Base-by-base conservation (phyloP, 2,888 invertebrate species). In the Polymixis flavicincta region DNA sequence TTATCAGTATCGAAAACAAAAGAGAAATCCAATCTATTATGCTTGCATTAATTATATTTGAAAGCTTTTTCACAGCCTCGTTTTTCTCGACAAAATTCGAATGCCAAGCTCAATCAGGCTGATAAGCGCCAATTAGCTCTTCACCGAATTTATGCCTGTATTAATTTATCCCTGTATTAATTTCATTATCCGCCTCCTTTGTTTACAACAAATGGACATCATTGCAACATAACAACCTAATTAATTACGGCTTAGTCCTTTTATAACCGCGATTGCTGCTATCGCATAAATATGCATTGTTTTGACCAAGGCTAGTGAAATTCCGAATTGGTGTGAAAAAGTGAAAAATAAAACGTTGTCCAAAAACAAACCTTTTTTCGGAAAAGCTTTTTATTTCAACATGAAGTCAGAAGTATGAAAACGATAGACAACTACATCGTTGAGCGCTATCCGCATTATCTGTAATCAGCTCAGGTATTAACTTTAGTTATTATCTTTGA, bases 131-230 rank as follows among this genome's bases (percentile, higher is more conserved):
- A 25, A 25, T 11, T 8, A 11, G 32, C 71, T 42, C 50, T 60
- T 37, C 19, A n/a, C 42, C 11, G 25, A 48, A 37, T 74, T 60
- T 55, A 42, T 48, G 37, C 45, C 32, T 32, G 54, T 48, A 45
- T 13, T 25, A 37, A 8, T 48, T 32, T 48, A n/a, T n/a, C n/a
- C 45, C 32, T 32, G 54, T 48, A 45, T 13, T 25, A 37, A 8
- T 48, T 32, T 48, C 25, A 19, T 25, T 54, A 61, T 61, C 11
- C n/a, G 5, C 19, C 7, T 37, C 14, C 11, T 8, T 50, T 57
- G 64, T 64, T 74, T 2, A n/a, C 28, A 64, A 64, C n/a, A 45
- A 54, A 37, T 75, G 8, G 32, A 48, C 45, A 25, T 75, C 28
- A 45, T 17, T 45, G 45, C 50, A 66, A 65, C 9, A 52, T 32